These are phyloP conservation scores for Argyra leucocephala DNA, from an alignment of 2,888 invertebrate genomes.

Conservation along the genomic window DNA sequence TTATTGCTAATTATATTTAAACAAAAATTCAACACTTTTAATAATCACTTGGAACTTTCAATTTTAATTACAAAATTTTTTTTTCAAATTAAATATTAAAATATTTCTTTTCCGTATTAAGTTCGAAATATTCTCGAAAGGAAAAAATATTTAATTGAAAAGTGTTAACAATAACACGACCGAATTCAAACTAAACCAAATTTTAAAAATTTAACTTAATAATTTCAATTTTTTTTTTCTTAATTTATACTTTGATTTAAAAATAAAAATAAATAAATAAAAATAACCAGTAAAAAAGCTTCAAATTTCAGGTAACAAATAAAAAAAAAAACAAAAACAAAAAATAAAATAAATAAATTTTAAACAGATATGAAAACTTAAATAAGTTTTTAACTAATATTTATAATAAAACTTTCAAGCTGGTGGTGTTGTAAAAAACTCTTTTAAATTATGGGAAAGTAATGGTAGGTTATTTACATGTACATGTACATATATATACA, in stretches of 20 bases:
- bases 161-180: neutral
- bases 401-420: neutral
- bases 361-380: neutral
- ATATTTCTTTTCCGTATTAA: neutral
- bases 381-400: neutral
- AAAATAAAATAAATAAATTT: neutral
- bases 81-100: no score
- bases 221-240: neutral
- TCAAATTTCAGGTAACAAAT: neutral
- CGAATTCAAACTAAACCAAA: constrained; percentile 3
- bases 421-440: no score
- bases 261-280: no score
- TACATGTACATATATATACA: no score
- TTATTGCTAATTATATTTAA: no score
- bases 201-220: neutral
- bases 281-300: no score
- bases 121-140: no score
- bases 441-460: no score
- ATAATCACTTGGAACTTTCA: no score
- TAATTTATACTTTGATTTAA: neutral
- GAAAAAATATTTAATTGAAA: neutral
- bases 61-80: no score
- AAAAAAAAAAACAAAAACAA: neutral
- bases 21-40: no score
- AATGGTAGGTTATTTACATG: no score